Evolutionary conservation across 64 coral and sea anemone genomes (phyloP).

Genomic region (Anthopleura sola): DNA sequence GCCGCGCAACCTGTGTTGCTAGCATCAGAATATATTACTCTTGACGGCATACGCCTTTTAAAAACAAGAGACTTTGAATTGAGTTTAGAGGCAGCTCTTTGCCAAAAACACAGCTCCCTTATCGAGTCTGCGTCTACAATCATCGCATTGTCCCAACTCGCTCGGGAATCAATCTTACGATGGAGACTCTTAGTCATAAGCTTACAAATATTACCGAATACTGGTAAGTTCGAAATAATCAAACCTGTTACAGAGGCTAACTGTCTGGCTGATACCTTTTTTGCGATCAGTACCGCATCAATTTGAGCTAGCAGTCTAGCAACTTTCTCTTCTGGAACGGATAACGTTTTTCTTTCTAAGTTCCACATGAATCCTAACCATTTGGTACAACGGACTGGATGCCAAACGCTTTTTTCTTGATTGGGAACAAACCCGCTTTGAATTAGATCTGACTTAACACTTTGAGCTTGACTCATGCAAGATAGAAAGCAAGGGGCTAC

Average conservation of each 20-base stretch:
- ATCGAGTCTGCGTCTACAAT: background rate
- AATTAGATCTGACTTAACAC: conserved; percentile 5
- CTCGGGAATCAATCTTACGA: conserved; percentile 30
- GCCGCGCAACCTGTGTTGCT: conserved; percentile 33
- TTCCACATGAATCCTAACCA: conserved; percentile 21
- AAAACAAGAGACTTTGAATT: background rate
- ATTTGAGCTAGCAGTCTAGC: background rate
- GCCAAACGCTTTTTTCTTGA: conserved; percentile 37
- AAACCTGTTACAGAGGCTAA: conserved; percentile 46
- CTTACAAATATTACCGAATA: conserved; percentile 78
- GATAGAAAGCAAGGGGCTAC: background rate
- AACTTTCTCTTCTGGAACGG: conserved; percentile 23
- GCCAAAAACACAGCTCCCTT: conserved; percentile 28
- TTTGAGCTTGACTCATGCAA: background rate
- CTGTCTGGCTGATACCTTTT: conserved; percentile 44
- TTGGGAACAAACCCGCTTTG: conserved; percentile 34
- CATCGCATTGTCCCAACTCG: conserved; percentile 19
- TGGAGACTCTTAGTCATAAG: conserved; percentile 56
- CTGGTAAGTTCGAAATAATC: conserved; percentile 54
- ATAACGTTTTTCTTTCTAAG: background rate
- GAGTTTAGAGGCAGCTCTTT: background rate
- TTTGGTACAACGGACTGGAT: background rate
- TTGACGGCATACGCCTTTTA: too few species aligned
- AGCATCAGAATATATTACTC: conserved; percentile 59
- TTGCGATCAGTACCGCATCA: conserved; percentile 11